Evolutionary conservation across 2,797 vertebrate species (phyloP), one percentile per base, ranked within the genome.

Genomic region (Micromesistius poutassou): DNA sequence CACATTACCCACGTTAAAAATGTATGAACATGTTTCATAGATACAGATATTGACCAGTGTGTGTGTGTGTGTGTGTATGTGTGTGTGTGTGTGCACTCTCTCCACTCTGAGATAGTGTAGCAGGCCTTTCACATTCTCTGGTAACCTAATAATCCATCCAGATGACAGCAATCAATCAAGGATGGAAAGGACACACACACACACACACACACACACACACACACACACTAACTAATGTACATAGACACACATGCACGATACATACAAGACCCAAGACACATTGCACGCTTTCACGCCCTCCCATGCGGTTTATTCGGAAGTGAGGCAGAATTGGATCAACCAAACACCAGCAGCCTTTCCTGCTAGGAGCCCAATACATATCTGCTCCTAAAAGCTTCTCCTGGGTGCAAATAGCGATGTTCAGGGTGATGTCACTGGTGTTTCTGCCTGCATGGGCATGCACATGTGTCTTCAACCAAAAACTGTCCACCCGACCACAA

Each of bases 271-370:
- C 22, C 46, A 12, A 28, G 8, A 68, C n/a, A 12, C n/a, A 68
- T 28, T 12, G 5, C 62, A 68, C n/a, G 0, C 8, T 6, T 13
- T 9, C n/a, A 16, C 8, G 55, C 55, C 46, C 8, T 28, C 25
- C 62, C 25, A 28, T 28, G 62, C 76, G 38, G 79, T 73, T 84
- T 88, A 82, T 85, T 81, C 88, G 84, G 90, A 90, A 93, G 92
- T 92, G 90, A 91, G 85, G 84, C 74, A 84, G 88, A 94, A 94
- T 94, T 91, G 86, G 92, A 94, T 94, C 91, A 93, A 87, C 77
- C 82, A 89, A 89, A 93, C 90, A 90, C 84, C 85, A 77, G 85
- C 77, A 83, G 90, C 91, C 83, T 28, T 93, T 92, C 91, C 93
- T 90, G 92, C 71, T 86, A 85, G 28, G 83, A 86, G 82, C 86